Base-by-base conservation (phyloP, 2,888 invertebrate genomes). In the Camptogramma bilineatum region DNA sequence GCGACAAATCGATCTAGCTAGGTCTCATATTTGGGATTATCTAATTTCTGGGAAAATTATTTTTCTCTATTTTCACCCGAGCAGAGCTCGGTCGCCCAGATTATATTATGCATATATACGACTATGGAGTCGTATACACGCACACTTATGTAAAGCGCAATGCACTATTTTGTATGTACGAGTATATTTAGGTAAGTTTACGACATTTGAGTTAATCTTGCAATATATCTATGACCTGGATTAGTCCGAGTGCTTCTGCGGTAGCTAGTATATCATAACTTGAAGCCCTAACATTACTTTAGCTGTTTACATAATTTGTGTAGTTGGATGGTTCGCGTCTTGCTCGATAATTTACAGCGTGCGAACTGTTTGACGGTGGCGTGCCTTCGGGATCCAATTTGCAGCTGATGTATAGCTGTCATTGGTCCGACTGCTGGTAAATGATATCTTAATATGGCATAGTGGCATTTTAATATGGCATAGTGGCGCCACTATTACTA, bases 291-390 rank as follows among this genome's bases (percentile, higher is more conserved):
- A 10, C 9, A 19, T 13, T 42, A 66, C 74, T 74, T 73, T 73
- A 67, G 59, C 61, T 68, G 56, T 67, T 62, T 59, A 60, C 39
- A 72, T 81, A 79, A 83, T 81, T 82, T 81, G 84, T 79, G 78
- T 70, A 70, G 71, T 70, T 69, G 69, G 73, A 75, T 71, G 70
- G 74, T 71, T 75, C 61, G 65, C 72, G 66, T 66, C 72, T 69
- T 53, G 55, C 56, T 58, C 69, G 71, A 65, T n/a, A 52, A 46
- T 57, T 62, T 47, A 62, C 54, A 42, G 78, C 78, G 82, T 83
- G 85, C 80, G 79, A 85, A 84, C 76, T 76, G 72, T 72, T 69
- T 76, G 77, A 77, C 71, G 61, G 81, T 77, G 80, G 81, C 81
- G 70, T 81, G 79, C 79, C 75, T 76, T 74, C 74, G 73, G 71